These are phyloP conservation scores for Toxotes chatareus DNA, from an alignment of 2,113 vertebrate species.

Conservation along the genomic window DNA sequence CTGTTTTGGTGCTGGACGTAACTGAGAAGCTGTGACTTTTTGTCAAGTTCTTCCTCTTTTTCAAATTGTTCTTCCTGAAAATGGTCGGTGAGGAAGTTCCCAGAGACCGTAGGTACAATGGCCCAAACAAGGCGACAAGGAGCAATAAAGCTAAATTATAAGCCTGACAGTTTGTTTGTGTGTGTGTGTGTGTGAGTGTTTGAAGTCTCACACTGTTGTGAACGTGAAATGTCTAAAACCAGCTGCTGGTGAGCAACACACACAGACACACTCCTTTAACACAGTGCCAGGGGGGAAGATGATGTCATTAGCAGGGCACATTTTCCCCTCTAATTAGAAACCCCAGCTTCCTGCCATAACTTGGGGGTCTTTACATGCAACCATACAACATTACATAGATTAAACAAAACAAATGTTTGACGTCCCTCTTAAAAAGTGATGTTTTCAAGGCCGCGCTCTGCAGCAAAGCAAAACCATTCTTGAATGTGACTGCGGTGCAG, in stretches of 20 bases:
- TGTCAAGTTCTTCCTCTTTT: slow-evolving; percentile 56
- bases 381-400: slow-evolving; percentile 58
- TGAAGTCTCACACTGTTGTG: slow-evolving; percentile 69
- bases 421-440: slow-evolving; percentile 31
- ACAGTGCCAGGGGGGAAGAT: slow-evolving; percentile 63
- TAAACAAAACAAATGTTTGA: slow-evolving; percentile 70
- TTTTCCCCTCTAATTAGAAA: slow-evolving; percentile 83
- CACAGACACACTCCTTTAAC: slow-evolving; percentile 42
- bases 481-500: slow-evolving; percentile 26
- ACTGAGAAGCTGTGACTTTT: slow-evolving; percentile 26
- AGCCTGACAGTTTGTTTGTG: slow-evolving; percentile 48
- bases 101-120: slow-evolving; percentile 47
- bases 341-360: slow-evolving; percentile 68
- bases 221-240: slow-evolving; percentile 74
- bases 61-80: slow-evolving; percentile 53
- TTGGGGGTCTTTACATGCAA: slow-evolving; percentile 64
- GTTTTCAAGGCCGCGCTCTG: slow-evolving; percentile 41
- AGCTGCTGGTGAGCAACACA: slow-evolving; percentile 72
- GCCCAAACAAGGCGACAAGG: slow-evolving; percentile 55
- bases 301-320: slow-evolving; percentile 80
- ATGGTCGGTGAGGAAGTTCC: slow-evolving; percentile 57
- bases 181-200: slow-evolving; percentile 58
- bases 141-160: slow-evolving; percentile 79
- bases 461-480: slow-evolving; percentile 40
- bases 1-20: slow-evolving; percentile 18